Evolutionary conservation across 2,888 invertebrate species (phyloP).

Genomic region (Xylota sylvarum): DNA sequence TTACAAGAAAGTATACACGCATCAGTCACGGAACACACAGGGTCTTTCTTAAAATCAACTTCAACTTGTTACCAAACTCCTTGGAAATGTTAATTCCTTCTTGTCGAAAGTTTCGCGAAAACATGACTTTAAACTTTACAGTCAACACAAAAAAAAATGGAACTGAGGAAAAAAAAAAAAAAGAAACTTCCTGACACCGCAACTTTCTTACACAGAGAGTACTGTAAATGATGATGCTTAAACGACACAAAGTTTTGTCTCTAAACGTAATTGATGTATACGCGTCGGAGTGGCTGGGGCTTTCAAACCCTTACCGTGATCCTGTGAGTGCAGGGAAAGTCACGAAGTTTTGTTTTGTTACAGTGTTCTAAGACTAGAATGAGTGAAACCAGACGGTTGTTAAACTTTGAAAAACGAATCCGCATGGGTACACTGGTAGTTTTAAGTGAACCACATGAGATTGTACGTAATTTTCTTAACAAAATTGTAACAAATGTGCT

Average conservation of each 20-base stretch:
- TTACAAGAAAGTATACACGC: neutral
- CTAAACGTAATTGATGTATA: conserved; percentile 70
- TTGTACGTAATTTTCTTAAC: too few relatives aligned
- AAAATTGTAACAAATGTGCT: too few relatives aligned
- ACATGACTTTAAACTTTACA: conserved; percentile 67
- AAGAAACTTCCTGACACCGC: neutral
- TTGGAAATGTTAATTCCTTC: conserved; percentile 60
- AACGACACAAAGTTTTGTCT: conserved; percentile 65
- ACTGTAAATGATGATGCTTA: conserved; percentile 53
- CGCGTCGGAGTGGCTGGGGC: conserved; percentile 45
- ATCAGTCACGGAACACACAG: neutral
- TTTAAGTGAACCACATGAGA: neutral
- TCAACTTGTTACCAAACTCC: conserved; percentile 31
- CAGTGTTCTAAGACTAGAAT: neutral
- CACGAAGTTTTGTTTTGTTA: conserved; percentile 21
- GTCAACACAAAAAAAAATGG: conserved; percentile 7
- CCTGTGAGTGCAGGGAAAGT: conserved; percentile 17
- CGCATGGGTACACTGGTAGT: neutral
- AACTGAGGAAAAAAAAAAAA: neutral
- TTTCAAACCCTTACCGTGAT: conserved; percentile 31
- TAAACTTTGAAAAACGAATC: neutral
- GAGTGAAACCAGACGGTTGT: neutral
- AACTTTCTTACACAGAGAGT: neutral
- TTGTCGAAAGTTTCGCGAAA: conserved; percentile 65
- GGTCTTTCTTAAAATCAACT: conserved; percentile 20